Percentiles rank a stretch among this genome's conserved stretches.
Evolutionary conservation across 2,888 invertebrate genomes (phyloP).

Genomic region (Serrognathus titanus): DNA sequence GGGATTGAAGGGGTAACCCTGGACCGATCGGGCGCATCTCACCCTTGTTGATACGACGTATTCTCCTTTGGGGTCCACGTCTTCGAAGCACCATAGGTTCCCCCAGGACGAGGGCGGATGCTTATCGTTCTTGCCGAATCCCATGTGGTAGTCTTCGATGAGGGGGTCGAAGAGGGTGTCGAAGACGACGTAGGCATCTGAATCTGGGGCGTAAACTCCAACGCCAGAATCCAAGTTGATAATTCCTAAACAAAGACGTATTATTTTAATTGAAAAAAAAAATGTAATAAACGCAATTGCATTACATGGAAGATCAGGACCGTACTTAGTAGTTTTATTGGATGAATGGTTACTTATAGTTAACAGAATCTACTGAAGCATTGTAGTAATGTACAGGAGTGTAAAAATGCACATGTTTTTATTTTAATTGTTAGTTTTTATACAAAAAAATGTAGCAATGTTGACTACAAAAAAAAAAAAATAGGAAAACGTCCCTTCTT

Average conservation of each 20-base stretch:
- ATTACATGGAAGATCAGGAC: not conserved
- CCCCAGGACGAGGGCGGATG: slow-evolving; percentile 65
- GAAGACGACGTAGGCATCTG: slow-evolving; percentile 64
- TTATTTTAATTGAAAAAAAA: not conserved
- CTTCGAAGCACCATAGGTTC: slow-evolving; percentile 50
- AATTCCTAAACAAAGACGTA: slow-evolving; percentile 49
- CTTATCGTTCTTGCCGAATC: slow-evolving; percentile 54
- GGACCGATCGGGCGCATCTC: slow-evolving; percentile 60
- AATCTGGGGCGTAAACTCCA: slow-evolving; percentile 66
- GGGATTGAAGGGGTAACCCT: slow-evolving; percentile 67
- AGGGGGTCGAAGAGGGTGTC: slow-evolving; percentile 64
- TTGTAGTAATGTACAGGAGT: too few relatives aligned
- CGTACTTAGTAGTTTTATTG: too few relatives aligned
- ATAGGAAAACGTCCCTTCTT: too few relatives aligned
- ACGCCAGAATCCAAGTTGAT: slow-evolving; percentile 64
- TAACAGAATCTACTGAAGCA: too few relatives aligned
- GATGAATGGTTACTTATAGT: too few relatives aligned
- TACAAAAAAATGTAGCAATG: too few relatives aligned
- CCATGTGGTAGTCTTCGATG: slow-evolving; percentile 65
- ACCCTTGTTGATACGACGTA: slow-evolving; percentile 66
- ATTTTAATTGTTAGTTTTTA: too few relatives aligned
- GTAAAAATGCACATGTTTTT: too few relatives aligned
- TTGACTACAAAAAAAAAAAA: too few relatives aligned
- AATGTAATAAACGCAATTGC: not conserved
- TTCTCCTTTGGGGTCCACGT: slow-evolving; percentile 59